These are phyloP conservation scores for Anguilla anguilla DNA, from an alignment of 2,797 vertebrate species.

Conservation along the genomic window DNA sequence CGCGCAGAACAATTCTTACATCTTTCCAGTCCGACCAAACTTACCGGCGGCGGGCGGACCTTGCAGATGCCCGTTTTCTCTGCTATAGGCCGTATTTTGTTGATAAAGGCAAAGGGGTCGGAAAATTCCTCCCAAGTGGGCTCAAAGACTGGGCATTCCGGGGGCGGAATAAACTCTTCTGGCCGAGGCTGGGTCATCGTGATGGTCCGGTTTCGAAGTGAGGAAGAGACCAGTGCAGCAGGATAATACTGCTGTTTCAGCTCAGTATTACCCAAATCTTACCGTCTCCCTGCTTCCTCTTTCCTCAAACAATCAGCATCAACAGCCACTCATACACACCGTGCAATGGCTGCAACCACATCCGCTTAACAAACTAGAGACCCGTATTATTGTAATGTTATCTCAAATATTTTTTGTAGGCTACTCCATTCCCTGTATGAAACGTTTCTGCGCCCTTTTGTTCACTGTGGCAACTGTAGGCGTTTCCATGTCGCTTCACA, in stretches of 20 bases:
- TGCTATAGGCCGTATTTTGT: conserved; percentile 95
- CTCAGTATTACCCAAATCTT: conserved; percentile 16
- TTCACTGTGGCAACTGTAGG: not conserved
- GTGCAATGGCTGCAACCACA: conserved; percentile 40
- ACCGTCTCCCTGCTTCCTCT: conserved; percentile 36
- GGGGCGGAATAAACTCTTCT: conserved; percentile 91
- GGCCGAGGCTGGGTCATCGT: conserved; percentile 74
- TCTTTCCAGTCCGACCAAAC: conserved; percentile 57
- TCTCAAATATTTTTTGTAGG: not conserved
- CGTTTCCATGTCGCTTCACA: not conserved
- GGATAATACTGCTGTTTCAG: conserved; percentile 44
- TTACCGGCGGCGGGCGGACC: conserved; percentile 96
- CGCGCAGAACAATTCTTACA: conserved; percentile 32
- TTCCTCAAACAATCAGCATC: conserved; percentile 62
- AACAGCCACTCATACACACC: conserved; percentile 67
- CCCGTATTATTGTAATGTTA: conserved; percentile 28
- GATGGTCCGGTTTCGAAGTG: conserved; percentile 64
- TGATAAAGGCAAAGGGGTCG: conserved; percentile 92
- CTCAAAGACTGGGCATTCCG: conserved; percentile 97
- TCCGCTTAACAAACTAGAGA: conserved; percentile 76
- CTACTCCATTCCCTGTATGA: not conserved
- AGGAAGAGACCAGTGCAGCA: conserved; percentile 42
- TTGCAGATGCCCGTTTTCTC: conserved; percentile 97
- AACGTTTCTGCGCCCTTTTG: not conserved
- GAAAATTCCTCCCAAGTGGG: conserved; percentile 95